Base-by-base conservation (phyloP, 1,140 invertebrate species). In the Coelopa frigida region DNA sequence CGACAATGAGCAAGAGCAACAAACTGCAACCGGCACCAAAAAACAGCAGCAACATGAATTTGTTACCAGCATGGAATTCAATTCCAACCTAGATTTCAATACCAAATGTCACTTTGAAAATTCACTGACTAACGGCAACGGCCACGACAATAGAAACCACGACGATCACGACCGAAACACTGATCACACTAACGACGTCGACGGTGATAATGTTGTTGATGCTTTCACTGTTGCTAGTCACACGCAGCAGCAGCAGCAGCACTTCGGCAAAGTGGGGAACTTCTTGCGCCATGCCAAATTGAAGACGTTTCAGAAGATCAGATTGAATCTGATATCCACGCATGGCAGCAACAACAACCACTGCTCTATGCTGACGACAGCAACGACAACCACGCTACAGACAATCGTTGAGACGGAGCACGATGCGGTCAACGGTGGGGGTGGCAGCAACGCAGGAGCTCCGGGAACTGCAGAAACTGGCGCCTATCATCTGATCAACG, bases 281-380 rank as follows among this genome's bases (percentile, higher is more conserved):
- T 46, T 66, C 47, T 44, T 66, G 49, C 58, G 64, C 20, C 52
- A 54, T 27, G 63, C 63, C 39, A 67, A 66, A 36, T 52, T 59
- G 38, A 67, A 67, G 44, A 67, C 63, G 6, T 67, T 56, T 40
- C 60, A 67, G 46, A 67, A 63, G 38, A 67, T 67, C 32, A 67
- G 66, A 37, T 52, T 63, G 6, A 67, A 67, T 53, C 38, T 67
- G 20, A 39, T 61, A 0, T 56, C 51, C 44, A 48, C 49, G 32
- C 62, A 59, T 42, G 62, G 61, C 8, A 46, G 46, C 44, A 59
- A 54, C 46, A 18, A 23, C 11, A 57, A 53, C 29, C 56, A 54
- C 51, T 47, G 57, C 29, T 51, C 23, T 36, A 12, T 21, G 33
- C 29, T 26, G 31, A 41, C 5, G n/a, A 44, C 35, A 39, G 37